These are phyloP conservation scores for Pammene aurita DNA, from an alignment of 2,888 invertebrate genomes.

Conservation along the genomic window DNA sequence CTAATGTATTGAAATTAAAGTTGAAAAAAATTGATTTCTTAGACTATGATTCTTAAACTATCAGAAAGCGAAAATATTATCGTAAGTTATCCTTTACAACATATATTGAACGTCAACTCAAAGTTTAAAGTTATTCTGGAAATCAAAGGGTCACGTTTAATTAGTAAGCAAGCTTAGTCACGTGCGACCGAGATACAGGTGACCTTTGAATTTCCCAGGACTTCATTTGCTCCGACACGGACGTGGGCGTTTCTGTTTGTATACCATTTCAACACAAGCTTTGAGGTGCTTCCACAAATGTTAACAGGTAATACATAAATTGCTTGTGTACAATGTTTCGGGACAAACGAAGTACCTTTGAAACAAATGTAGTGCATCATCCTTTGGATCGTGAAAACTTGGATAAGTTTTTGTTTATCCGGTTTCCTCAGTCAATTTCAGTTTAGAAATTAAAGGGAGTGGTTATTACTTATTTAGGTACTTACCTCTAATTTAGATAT, in stretches of 20 bases:
- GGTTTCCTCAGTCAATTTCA: too few species aligned
- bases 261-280: neutral
- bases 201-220: conserved; percentile 42
- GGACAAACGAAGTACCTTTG: too few species aligned
- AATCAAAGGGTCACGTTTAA: conserved; percentile 17
- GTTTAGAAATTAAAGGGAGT: too few species aligned
- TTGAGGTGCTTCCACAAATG: neutral
- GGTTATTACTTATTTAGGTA: too few species aligned
- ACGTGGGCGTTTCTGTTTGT: conserved; percentile 5
- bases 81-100: neutral
- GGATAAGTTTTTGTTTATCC: too few species aligned
- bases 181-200: conserved; percentile 29
- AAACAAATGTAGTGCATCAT: too few species aligned
- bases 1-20: too few species aligned
- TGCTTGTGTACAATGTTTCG: neutral
- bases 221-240: neutral
- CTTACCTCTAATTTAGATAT: too few species aligned
- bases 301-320: neutral
- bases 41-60: too few species aligned
- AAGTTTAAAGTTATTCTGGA: neutral
- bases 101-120: neutral
- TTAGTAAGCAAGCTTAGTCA: conserved; percentile 4
- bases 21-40: too few species aligned
- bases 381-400: too few species aligned
- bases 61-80: too few species aligned